Conservation (phyloP, 37 sponge, comb jelly and placozoan species). For the Crambe crambe region DNA sequence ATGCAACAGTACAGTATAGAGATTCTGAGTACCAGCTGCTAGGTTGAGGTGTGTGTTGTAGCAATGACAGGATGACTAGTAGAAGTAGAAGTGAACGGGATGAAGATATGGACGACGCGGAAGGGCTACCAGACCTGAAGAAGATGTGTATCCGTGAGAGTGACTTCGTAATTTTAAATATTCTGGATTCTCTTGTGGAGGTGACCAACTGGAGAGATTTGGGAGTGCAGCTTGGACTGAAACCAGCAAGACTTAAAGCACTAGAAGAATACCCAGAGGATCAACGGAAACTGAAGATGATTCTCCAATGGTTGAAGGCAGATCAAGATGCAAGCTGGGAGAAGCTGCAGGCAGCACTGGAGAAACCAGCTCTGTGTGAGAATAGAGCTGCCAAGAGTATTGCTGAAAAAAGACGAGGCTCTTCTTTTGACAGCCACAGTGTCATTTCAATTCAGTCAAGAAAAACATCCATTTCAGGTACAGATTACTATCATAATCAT, state of each 20-base stretch:
- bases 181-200: background rate
- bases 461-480: background rate
- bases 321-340: background rate
- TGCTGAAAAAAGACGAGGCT: background rate
- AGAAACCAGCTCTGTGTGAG: conserved; percentile 4
- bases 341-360: background rate
- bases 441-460: background rate
- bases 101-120: too few relatives aligned
- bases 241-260: background rate
- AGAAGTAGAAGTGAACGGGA: too few relatives aligned
- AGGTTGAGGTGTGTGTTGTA: too few relatives aligned
- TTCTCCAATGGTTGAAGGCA: background rate
- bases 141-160: background rate
- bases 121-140: background rate
- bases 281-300: background rate
- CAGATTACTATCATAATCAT: too few relatives aligned
- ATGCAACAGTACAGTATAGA: too few relatives aligned
- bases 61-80: too few relatives aligned
- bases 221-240: background rate
- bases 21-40: too few relatives aligned
- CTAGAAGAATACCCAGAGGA: background rate
- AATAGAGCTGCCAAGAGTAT: background rate
- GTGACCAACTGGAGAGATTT: conserved; percentile 12
- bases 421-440: conserved; percentile 7
- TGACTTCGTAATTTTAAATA: background rate